These are phyloP conservation scores for Amphiprion ocellaris DNA, from an alignment of 2,113 vertebrate genomes.

Conservation along the genomic window DNA sequence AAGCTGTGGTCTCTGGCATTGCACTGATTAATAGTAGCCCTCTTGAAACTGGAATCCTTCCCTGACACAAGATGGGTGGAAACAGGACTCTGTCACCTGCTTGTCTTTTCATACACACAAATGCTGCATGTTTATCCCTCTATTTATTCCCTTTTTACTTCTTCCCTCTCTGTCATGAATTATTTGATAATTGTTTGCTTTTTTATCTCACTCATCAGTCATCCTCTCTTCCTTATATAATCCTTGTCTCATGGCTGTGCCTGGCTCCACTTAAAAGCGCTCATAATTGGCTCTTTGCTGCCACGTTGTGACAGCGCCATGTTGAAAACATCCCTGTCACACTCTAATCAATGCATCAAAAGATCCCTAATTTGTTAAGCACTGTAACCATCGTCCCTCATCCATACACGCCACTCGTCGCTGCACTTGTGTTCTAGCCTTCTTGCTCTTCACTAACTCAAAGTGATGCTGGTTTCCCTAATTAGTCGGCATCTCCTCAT, in stretches of 20 bases:
- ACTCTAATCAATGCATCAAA: constrained; percentile 79
- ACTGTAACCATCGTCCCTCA: constrained; percentile 38
- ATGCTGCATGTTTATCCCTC: background rate
- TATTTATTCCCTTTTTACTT: constrained; percentile 23
- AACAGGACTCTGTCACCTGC: constrained; percentile 3
- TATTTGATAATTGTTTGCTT: constrained; percentile 14
- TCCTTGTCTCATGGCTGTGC: constrained; percentile 24
- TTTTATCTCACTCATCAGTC: constrained; percentile 14
- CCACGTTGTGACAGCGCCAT: constrained; percentile 43
- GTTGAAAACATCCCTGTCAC: constrained; percentile 62
- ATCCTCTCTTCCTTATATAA: constrained; percentile 38
- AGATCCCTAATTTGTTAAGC: constrained; percentile 74
- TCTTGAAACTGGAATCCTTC: constrained; percentile 13
- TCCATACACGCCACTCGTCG: constrained; percentile 38
- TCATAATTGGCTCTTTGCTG: constrained; percentile 66
- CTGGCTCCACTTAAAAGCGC: constrained; percentile 64
- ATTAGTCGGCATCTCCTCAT: constrained; percentile 60
- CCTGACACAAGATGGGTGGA: constrained; percentile 24
- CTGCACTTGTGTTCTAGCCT: constrained; percentile 45
- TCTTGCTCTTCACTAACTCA: constrained; percentile 36
- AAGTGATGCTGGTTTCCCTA: constrained; percentile 55
- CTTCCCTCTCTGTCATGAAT: constrained; percentile 34
- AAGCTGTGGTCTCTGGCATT: constrained; percentile 3
- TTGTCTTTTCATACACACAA: constrained; percentile 8
- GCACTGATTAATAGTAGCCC: constrained; percentile 8